phyloP scores from a whole-genome alignment of 2,113 vertebrate species.

The Pteronura brasiliensis region DNA sequence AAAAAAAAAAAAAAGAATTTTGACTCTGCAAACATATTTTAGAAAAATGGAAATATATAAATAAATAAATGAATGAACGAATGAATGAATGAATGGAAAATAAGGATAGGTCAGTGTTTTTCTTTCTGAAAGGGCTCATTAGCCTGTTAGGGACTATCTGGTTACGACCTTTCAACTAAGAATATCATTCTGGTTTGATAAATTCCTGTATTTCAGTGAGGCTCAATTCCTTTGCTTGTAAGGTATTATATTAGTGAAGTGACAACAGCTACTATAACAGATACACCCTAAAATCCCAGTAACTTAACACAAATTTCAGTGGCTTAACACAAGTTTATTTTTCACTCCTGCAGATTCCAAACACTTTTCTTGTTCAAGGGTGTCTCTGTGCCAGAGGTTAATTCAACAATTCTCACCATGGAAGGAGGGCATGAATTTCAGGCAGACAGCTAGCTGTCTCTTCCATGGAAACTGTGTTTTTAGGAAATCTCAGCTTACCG shows the following conservation, averaged over 20 bases:
- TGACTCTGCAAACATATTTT: background rate
- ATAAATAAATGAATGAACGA: too few species aligned
- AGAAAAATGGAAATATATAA: background rate
- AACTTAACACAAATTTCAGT: background rate
- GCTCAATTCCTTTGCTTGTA: conserved; percentile 2
- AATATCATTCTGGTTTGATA: background rate
- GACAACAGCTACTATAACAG: background rate
- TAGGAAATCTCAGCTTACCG: background rate
- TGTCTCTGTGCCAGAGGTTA: background rate
- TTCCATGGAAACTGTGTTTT: background rate
- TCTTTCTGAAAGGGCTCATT: background rate
- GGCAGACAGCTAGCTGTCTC: background rate
- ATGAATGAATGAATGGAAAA: too few species aligned
- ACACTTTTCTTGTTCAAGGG: background rate
- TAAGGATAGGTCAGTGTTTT: background rate
- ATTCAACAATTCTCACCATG: background rate
- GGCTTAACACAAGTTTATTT: background rate
- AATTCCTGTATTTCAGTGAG: background rate
- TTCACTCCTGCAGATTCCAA: background rate
- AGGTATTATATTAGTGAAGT: background rate
- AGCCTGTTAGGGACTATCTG: background rate
- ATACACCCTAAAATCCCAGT: conserved; percentile 20
- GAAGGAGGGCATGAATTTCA: background rate
- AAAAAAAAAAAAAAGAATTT: background rate
- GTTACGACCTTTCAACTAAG: background rate